Percentiles rank a stretch among this genome's conserved stretches.
phyloP scores from a whole-genome alignment of 2,113 vertebrate genomes.

The Tonatia bakeri region DNA sequence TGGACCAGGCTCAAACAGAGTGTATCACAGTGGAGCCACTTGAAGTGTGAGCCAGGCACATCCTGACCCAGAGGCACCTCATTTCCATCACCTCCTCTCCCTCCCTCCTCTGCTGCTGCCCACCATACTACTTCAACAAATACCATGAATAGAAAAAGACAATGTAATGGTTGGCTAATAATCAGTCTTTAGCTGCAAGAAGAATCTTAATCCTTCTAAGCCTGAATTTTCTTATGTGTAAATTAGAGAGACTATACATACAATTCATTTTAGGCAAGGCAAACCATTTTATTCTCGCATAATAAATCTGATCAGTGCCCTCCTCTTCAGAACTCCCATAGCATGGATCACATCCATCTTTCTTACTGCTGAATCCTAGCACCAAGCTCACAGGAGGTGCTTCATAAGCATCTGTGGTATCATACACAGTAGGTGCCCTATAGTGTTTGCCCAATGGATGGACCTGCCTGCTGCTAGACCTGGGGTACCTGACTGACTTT shows the following conservation, averaged over 20 bases:
- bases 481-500: not conserved
- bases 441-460: not conserved
- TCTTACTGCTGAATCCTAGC: not conserved
- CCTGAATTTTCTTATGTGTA: not conserved
- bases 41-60: slow-evolving; percentile 33
- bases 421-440: accelerated
- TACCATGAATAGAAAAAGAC: slow-evolving; percentile 33
- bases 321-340: not conserved
- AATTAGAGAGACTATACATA: not conserved
- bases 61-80: not conserved
- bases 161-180: not conserved
- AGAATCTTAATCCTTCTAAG: not conserved
- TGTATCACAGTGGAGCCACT: slow-evolving; percentile 8
- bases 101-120: not conserved
- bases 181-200: not conserved
- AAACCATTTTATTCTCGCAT: not conserved
- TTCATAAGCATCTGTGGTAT: not conserved
- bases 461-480: not conserved
- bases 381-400: not conserved
- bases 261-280: not conserved
- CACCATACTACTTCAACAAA: not conserved
- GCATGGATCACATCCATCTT: not conserved
- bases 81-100: slow-evolving; percentile 24
- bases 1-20: slow-evolving; percentile 1
- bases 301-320: not conserved